Evolutionary conservation across 2,888 invertebrate genomes (phyloP).

Genomic region (Erebia palarica): DNA sequence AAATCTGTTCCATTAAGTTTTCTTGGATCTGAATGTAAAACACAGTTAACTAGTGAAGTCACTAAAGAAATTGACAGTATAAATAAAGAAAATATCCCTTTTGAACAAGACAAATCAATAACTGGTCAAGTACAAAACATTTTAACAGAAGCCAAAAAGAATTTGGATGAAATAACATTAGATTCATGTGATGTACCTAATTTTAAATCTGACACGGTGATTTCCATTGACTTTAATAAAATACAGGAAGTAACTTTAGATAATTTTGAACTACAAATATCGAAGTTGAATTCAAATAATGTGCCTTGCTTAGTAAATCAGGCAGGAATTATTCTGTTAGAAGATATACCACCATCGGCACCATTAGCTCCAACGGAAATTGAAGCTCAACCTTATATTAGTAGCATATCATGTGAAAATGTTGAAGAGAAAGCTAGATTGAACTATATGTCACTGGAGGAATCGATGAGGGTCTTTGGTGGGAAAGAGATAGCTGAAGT

Average conservation of each 20-base stretch:
- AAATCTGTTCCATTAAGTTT: neutral
- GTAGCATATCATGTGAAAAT: slow-evolving; percentile 13
- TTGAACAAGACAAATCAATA: neutral
- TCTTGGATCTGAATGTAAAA: neutral
- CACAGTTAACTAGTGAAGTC: neutral
- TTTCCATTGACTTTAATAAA: neutral
- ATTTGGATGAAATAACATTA: neutral
- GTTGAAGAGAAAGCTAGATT: slow-evolving; percentile 44
- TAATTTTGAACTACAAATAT: neutral
- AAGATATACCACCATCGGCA: slow-evolving; percentile 58
- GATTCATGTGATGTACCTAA: neutral
- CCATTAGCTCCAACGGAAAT: slow-evolving; percentile 54
- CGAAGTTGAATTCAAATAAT: neutral
- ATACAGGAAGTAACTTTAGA: neutral
- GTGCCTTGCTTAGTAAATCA: neutral
- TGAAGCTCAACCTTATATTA: slow-evolving; percentile 22
- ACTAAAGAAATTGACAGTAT: neutral
- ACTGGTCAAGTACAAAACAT: neutral
- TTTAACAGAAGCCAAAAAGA: slow-evolving; percentile 7
- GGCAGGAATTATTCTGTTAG: slow-evolving; percentile 16
- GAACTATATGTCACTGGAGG: slow-evolving; percentile 61
- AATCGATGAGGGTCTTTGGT: slow-evolving; percentile 62
- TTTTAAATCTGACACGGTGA: neutral
- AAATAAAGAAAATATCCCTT: neutral
- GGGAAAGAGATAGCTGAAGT: slow-evolving; percentile 65